These are phyloP conservation scores for Trididemnum nubilum DNA, from an alignment of 23 tunicate species.

Conservation along the genomic window DNA sequence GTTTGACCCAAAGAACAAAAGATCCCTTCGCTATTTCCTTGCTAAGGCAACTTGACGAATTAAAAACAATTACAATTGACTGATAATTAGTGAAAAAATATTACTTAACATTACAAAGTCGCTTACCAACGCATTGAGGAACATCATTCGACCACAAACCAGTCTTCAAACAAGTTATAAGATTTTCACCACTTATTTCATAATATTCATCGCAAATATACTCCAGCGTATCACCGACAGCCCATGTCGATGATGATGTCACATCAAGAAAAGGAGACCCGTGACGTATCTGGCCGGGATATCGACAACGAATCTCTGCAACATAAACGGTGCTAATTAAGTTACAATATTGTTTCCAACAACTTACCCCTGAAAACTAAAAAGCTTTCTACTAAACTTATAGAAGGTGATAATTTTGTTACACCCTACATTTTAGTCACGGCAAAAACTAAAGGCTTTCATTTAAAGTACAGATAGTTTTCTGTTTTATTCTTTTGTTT, in stretches of 20 bases:
- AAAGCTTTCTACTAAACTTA: no score
- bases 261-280: neutral
- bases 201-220: constrained; percentile 29
- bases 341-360: no score
- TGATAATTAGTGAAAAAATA: neutral
- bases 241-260: neutral
- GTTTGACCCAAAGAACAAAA: no score
- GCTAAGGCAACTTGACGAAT: no score
- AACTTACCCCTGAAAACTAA: no score
- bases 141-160: constrained; percentile 48
- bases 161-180: constrained; percentile 10
- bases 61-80: neutral
- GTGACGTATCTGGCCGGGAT: neutral
- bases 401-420: no score
- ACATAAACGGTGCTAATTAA: no score
- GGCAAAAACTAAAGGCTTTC: no score
- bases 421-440: no score
- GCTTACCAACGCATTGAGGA: constrained; percentile 56
- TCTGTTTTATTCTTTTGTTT: no score
- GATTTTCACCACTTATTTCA: constrained; percentile 14
- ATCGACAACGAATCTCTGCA: constrained; percentile 20
- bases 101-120: neutral
- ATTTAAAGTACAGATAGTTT: no score
- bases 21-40: no score
- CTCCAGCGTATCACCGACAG: neutral